Percentiles rank a stretch among this genome's conserved stretches.
phyloP scores from a whole-genome alignment of 2,888 invertebrate species.

The Linyphia triangularis region DNA sequence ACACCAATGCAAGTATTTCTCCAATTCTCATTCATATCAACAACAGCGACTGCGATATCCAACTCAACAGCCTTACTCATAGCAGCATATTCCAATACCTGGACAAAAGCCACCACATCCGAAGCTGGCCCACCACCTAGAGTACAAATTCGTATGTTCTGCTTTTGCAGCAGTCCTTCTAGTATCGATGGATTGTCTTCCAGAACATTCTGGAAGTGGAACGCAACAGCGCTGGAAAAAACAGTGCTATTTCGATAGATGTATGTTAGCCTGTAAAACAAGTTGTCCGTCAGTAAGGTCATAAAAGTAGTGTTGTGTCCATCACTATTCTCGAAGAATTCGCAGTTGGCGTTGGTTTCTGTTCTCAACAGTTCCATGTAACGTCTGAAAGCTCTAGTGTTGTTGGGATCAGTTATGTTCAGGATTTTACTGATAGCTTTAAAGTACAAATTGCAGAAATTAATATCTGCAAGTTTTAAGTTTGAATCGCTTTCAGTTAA shows the following conservation, averaged over 20 bases:
- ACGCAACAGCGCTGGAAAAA: constrained; percentile 6
- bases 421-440: background rate
- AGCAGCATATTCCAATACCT: background rate
- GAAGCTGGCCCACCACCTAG: background rate
- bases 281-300: background rate
- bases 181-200: background rate
- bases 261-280: background rate
- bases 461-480: background rate
- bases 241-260: background rate
- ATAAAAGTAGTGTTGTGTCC: background rate
- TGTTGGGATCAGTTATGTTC: background rate
- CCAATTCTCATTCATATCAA: background rate
- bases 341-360: background rate
- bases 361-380: background rate
- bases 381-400: background rate
- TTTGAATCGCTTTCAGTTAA: background rate
- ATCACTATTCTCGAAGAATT: background rate
- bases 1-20: background rate
- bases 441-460: background rate
- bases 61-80: background rate
- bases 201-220: constrained; percentile 9
- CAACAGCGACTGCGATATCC: background rate
- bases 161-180: background rate
- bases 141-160: background rate
- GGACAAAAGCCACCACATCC: background rate